Percentiles rank a stretch among this genome's conserved stretches.
Conservation (phyloP, 2,113 vertebrate genomes). For the Gracilinanus agilis region DNA sequence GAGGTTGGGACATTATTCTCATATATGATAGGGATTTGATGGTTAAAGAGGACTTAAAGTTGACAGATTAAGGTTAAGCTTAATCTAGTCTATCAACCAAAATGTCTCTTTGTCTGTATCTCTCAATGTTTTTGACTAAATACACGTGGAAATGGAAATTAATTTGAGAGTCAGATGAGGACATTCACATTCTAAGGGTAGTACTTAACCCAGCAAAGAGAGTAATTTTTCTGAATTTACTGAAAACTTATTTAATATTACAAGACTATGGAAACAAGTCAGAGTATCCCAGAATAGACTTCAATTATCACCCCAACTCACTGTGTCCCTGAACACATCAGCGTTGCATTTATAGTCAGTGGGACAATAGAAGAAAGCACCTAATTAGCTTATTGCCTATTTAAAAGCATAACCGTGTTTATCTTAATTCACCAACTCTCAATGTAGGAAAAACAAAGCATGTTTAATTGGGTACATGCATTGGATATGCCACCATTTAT, state of each 20-base stretch:
- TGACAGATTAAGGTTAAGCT: slow-evolving; percentile 62
- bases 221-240: background rate
- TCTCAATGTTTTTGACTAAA: slow-evolving; percentile 59
- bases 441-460: slow-evolving; percentile 52
- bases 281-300: background rate
- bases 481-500: slow-evolving; percentile 65
- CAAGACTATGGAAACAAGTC: background rate
- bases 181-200: slow-evolving; percentile 17
- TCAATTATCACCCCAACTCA: background rate
- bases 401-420: slow-evolving; percentile 45
- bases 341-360: slow-evolving; percentile 32
- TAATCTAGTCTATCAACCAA: slow-evolving; percentile 57
- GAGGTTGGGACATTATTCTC: slow-evolving; percentile 70
- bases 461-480: slow-evolving; percentile 52
- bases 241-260: background rate
- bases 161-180: slow-evolving; percentile 45
- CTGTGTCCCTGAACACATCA: background rate
- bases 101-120: slow-evolving; percentile 51
- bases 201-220: background rate
- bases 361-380: slow-evolving; percentile 44
- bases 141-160: slow-evolving; percentile 20
- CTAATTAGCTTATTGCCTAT: slow-evolving; percentile 41
- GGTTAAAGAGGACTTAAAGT: slow-evolving; percentile 63
- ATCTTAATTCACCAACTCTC: slow-evolving; percentile 43
- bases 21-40: slow-evolving; percentile 68